Percentiles rank a stretch among this genome's conserved stretches.
Conservation (phyloP, 2,113 vertebrate genomes). For the Myrmecophaga tridactyla region DNA sequence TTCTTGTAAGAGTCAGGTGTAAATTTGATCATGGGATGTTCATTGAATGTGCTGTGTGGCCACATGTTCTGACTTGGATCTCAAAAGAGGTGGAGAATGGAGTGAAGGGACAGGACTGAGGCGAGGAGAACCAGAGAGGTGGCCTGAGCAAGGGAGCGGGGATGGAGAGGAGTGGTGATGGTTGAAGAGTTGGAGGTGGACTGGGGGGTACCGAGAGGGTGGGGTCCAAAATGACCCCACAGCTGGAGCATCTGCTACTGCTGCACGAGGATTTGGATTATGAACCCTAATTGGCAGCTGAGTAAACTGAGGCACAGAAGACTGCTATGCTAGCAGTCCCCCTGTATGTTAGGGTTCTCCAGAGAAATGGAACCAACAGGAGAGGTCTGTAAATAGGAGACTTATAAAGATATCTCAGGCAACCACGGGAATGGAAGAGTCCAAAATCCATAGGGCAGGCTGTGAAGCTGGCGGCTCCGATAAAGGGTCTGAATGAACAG, state of each 20-base stretch:
- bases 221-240: neutral
- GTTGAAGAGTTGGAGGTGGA: neutral
- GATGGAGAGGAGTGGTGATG: neutral
- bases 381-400: too few species aligned
- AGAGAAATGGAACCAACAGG: too few species aligned
- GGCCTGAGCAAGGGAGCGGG: neutral
- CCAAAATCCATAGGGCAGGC: too few species aligned
- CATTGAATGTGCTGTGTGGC: too few species aligned
- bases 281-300: neutral
- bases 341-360: too few species aligned
- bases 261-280: neutral
- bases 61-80: neutral
- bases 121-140: neutral
- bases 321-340: neutral
- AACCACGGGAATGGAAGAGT: too few species aligned
- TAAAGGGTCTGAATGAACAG: too few species aligned
- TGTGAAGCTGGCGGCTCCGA: too few species aligned
- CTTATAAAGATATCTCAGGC: too few species aligned
- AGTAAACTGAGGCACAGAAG: neutral
- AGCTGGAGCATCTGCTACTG: neutral
- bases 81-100: neutral
- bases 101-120: neutral
- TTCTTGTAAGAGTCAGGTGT: neutral
- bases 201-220: neutral
- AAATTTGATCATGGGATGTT: neutral